Evolutionary conservation across 2,888 invertebrate genomes (phyloP).

Genomic region (Andricus quercusramuli): DNA sequence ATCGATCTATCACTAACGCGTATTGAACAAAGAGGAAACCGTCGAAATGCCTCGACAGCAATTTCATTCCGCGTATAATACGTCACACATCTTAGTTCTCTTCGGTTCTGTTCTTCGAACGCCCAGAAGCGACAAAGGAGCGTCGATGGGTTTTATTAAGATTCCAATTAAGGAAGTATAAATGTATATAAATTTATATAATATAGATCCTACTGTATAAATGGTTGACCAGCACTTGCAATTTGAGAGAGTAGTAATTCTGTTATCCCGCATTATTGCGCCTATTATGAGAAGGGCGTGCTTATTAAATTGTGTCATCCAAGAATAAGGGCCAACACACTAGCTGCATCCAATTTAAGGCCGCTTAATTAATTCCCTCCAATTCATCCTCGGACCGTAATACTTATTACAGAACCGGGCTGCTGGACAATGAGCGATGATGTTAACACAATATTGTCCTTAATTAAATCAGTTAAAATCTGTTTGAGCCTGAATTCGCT

Average conservation of each 20-base stretch:
- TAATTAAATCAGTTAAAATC: constrained; percentile 77
- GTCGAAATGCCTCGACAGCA: constrained; percentile 31
- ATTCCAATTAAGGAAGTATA: constrained; percentile 22
- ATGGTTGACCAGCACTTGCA: constrained; percentile 33
- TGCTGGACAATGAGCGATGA: constrained; percentile 64
- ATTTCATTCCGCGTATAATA: constrained; percentile 13
- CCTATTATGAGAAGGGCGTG: constrained; percentile 52
- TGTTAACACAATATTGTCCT: constrained; percentile 71
- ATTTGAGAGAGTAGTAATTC: constrained; percentile 51
- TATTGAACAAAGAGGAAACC: constrained; percentile 41
- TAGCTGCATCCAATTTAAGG: constrained; percentile 76
- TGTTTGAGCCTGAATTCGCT: constrained; percentile 54
- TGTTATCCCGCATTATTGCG: constrained; percentile 62
- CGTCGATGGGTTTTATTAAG: constrained; percentile 6
- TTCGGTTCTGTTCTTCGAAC: constrained; percentile 1
- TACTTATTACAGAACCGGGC: constrained; percentile 66
- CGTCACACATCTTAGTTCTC: constrained; percentile 17
- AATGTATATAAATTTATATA: background rate
- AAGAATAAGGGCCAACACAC: constrained; percentile 74
- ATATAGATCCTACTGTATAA: background rate
- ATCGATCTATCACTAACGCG: constrained; percentile 51
- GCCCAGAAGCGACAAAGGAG: background rate
- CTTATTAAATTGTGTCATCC: constrained; percentile 78
- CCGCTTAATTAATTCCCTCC: constrained; percentile 77
- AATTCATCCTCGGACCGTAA: constrained; percentile 67